Evolutionary conservation across 1,140 invertebrate genomes (phyloP).

Genomic region (Piezodorus guildinii): DNA sequence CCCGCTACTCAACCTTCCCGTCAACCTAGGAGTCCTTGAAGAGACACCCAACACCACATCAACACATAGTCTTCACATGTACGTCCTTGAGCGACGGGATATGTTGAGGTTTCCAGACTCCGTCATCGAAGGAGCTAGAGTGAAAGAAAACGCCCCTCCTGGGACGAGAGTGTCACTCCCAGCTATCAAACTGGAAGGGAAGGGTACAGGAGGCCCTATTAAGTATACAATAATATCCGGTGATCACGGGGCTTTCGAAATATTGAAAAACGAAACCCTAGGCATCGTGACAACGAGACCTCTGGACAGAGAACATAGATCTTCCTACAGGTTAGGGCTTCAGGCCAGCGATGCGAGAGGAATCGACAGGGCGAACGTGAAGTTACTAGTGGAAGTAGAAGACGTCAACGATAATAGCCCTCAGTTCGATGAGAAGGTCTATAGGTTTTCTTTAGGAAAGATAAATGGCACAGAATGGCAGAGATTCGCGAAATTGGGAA

Average conservation of each 20-base stretch:
- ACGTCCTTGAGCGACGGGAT: constrained; percentile 65
- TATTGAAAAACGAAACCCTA: constrained; percentile 47
- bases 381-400: constrained; percentile 55
- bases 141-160: constrained; percentile 58
- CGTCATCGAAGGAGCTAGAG: constrained; percentile 46
- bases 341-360: constrained; percentile 61
- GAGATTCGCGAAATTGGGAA: constrained; percentile 66
- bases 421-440: constrained; percentile 60
- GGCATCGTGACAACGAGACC: constrained; percentile 56
- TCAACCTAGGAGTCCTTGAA: constrained; percentile 68
- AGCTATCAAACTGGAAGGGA: constrained; percentile 43
- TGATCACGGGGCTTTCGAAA: constrained; percentile 52
- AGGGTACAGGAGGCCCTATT: constrained; percentile 41
- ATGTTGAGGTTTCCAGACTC: constrained; percentile 65
- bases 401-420: constrained; percentile 89
- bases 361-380: constrained; percentile 58
- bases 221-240: constrained; percentile 66
- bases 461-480: constrained; percentile 31
- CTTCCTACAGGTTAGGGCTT: constrained; percentile 56
- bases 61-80: constrained; percentile 65
- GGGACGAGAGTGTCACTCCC: constrained; percentile 58
- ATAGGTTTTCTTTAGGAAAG: constrained; percentile 59
- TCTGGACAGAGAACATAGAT: constrained; percentile 57
- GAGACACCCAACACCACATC: constrained; percentile 63
- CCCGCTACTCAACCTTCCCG: constrained; percentile 63